Evolutionary conservation across 30 jellyfish, hydroid and myxozoan genomes (phyloP).

Genomic region (Mastigias papua): DNA sequence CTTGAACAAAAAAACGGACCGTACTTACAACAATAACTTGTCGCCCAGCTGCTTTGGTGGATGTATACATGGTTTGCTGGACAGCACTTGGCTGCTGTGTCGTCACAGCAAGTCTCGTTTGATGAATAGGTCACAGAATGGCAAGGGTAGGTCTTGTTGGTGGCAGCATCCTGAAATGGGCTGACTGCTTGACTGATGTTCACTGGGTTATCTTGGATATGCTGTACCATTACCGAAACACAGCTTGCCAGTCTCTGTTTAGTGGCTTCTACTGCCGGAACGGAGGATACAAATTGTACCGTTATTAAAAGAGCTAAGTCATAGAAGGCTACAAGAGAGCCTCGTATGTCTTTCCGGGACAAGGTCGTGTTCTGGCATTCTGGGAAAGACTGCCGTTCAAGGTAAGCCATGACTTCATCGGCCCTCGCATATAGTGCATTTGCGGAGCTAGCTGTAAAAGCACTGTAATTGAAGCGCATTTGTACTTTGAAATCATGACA

Average conservation of each 20-base stretch:
- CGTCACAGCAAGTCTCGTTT: slow-evolving; percentile 55
- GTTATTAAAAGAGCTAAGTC: neutral
- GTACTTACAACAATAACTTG: slow-evolving; percentile 80
- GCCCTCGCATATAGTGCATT: neutral
- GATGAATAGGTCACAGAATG: neutral
- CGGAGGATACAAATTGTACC: neutral
- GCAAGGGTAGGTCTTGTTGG: neutral
- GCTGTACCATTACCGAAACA: neutral
- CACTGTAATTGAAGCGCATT: neutral
- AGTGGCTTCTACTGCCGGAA: neutral
- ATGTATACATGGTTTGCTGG: slow-evolving; percentile 53
- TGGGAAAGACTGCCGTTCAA: neutral
- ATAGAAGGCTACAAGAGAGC: neutral
- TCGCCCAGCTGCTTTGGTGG: slow-evolving; percentile 5
- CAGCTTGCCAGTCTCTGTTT: slow-evolving; percentile 1
- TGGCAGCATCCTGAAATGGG: neutral
- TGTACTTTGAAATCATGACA: slow-evolving; percentile 10
- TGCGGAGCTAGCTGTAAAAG: neutral
- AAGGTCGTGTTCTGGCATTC: slow-evolving; percentile 3
- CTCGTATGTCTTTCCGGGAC: neutral
- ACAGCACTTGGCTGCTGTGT: slow-evolving; percentile 55
- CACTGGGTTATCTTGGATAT: neutral
- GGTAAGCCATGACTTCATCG: slow-evolving; percentile 16
- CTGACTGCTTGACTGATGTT: neutral
- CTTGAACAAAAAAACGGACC: too few relatives aligned